Percentiles rank a stretch among this genome's conserved stretches.
These are phyloP conservation scores for Amazona guildingii DNA, from an alignment of 2,113 vertebrate genomes.

Conservation along the genomic window DNA sequence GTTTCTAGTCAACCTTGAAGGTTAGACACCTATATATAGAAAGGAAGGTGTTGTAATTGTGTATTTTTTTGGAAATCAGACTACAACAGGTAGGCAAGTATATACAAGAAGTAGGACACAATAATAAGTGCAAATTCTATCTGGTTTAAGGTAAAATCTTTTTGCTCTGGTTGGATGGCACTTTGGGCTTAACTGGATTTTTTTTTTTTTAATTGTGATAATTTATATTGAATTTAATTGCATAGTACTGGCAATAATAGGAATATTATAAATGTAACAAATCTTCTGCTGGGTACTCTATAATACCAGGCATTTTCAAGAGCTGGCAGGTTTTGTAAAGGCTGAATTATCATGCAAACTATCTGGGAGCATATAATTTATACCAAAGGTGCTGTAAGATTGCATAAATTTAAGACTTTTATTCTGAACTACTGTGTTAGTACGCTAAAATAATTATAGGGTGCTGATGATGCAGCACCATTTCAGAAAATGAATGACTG, in stretches of 20 bases:
- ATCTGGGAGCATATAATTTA: conserved; percentile 32
- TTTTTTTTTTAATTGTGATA: background rate
- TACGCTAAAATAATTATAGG: conserved; percentile 57
- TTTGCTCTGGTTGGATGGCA: background rate
- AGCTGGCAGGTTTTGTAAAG: conserved; percentile 5
- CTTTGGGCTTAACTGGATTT: background rate
- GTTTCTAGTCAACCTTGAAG: background rate
- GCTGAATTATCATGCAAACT: conserved; percentile 33
- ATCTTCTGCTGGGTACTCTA: background rate
- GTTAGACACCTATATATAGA: background rate
- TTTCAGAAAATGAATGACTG: conserved; percentile 35
- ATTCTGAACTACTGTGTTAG: background rate
- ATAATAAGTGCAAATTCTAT: background rate
- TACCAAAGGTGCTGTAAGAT: background rate
- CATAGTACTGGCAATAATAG: background rate
- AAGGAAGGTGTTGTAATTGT: background rate
- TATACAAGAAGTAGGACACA: background rate
- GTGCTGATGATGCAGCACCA: background rate
- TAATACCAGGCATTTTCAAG: conserved; percentile 1
- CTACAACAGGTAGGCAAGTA: background rate
- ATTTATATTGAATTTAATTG: conserved; percentile 30
- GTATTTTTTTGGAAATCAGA: background rate
- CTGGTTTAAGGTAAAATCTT: background rate
- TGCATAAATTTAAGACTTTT: conserved; percentile 28
- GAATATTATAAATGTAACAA: conserved; percentile 23